Evolutionary conservation across 2,113 vertebrate genomes (phyloP).

Genomic region (Butastur rufipennis): DNA sequence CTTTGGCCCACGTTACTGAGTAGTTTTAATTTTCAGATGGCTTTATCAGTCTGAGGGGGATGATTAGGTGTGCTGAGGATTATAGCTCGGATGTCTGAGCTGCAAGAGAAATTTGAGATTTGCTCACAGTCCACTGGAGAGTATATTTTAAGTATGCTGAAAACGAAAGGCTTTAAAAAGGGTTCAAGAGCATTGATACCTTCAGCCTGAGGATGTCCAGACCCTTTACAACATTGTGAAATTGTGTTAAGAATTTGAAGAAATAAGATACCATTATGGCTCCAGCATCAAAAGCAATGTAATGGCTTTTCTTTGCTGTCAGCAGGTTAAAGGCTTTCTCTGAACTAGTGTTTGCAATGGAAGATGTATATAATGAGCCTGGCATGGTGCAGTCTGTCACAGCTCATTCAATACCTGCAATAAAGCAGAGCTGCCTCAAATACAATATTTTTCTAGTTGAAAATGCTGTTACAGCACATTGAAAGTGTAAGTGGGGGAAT

Average conservation of each 20-base stretch:
- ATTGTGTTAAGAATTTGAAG: not conserved
- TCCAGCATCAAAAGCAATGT: not conserved
- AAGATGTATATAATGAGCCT: not conserved
- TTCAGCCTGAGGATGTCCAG: not conserved
- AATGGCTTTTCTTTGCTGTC: not conserved
- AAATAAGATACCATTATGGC: not conserved
- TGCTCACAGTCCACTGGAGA: not conserved
- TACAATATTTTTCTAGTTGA: not conserved
- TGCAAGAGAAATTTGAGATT: not conserved
- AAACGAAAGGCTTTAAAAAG: not conserved
- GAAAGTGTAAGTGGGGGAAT: not conserved
- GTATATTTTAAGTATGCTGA: not conserved
- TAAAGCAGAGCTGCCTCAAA: not conserved
- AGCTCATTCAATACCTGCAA: not conserved
- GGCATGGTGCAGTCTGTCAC: not conserved
- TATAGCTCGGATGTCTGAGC: not conserved
- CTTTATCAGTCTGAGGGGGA: not conserved
- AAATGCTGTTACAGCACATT: not conserved
- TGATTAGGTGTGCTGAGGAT: not conserved
- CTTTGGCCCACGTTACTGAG: not conserved
- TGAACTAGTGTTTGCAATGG: not conserved
- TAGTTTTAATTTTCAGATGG: not conserved
- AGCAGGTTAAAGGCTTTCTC: not conserved
- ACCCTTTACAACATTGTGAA: not conserved
- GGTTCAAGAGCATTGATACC: not conserved